phyloP scores from a whole-genome alignment of 2,888 invertebrate genomes.

The Dione juno region DNA sequence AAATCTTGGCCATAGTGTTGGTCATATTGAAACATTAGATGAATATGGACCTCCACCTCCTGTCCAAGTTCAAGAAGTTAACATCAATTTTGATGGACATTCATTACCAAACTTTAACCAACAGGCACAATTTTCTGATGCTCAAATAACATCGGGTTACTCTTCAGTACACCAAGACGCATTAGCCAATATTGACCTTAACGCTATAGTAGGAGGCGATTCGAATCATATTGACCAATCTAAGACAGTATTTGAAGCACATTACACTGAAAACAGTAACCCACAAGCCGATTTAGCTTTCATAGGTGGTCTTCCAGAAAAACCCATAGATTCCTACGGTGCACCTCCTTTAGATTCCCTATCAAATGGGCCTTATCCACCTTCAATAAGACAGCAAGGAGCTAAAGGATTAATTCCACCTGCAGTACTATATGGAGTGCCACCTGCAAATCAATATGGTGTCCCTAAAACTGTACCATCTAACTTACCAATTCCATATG shows the following conservation, averaged over 20 bases:
- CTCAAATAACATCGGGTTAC: slow-evolving; percentile 71
- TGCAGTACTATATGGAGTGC: slow-evolving; percentile 85
- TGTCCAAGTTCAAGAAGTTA: slow-evolving; percentile 55
- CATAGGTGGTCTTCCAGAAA: slow-evolving; percentile 55
- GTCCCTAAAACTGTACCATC: slow-evolving; percentile 64
- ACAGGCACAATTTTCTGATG: slow-evolving; percentile 55
- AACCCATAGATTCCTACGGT: slow-evolving; percentile 67
- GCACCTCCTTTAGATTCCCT: slow-evolving; percentile 76
- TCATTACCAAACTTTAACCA: slow-evolving; percentile 53
- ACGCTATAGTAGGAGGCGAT: slow-evolving; percentile 74
- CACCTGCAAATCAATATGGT: slow-evolving; percentile 80
- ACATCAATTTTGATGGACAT: slow-evolving; percentile 62
- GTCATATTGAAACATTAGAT: slow-evolving; percentile 52
- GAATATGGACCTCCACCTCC: slow-evolving; percentile 70
- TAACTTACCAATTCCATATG: slow-evolving; percentile 73
- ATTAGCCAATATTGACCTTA: slow-evolving; percentile 70
- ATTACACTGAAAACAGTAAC: slow-evolving; percentile 71
- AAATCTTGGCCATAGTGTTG: slow-evolving; percentile 49
- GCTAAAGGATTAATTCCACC: slow-evolving; percentile 84
- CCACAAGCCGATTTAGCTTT: slow-evolving; percentile 58
- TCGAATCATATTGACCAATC: slow-evolving; percentile 78
- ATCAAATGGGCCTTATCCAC: slow-evolving; percentile 67
- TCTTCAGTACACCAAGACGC: slow-evolving; percentile 78
- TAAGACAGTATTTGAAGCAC: slow-evolving; percentile 79
- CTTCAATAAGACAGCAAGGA: slow-evolving; percentile 70